phyloP scores from a whole-genome alignment of 2,113 vertebrate species.

The Erythrolamprus reginae region DNA sequence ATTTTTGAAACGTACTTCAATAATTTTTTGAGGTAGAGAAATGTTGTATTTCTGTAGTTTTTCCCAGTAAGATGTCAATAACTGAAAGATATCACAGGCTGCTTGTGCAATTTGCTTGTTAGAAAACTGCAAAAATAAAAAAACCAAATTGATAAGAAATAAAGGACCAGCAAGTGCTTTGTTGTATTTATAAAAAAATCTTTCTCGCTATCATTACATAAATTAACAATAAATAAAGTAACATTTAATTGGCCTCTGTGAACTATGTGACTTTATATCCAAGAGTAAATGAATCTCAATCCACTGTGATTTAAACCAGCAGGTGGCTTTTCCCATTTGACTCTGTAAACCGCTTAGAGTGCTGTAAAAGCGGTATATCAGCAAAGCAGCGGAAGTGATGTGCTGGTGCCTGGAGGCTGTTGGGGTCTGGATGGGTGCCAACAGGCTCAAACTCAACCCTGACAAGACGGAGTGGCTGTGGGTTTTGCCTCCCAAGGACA shows the following conservation, averaged over 20 bases:
- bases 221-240: not conserved
- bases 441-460: no score
- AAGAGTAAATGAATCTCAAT: not conserved
- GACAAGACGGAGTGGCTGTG: no score
- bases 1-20: slow-evolving; percentile 75
- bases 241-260: not conserved
- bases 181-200: not conserved
- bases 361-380: not conserved
- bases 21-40: slow-evolving; percentile 86
- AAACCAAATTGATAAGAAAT: slow-evolving; percentile 25
- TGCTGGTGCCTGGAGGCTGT: no score
- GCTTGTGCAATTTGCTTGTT: slow-evolving; percentile 92
- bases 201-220: not conserved
- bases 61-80: slow-evolving; percentile 91
- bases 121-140: slow-evolving; percentile 78
- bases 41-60: slow-evolving; percentile 83
- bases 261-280: not conserved
- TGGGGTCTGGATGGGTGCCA: no score
- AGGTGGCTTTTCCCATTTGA: not conserved
- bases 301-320: no score
- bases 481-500: no score
- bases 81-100: slow-evolving; percentile 90
- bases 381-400: no score
- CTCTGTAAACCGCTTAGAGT: not conserved
- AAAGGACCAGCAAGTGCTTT: not conserved